Evolutionary conservation across 2,888 invertebrate genomes (phyloP), one percentile per base, ranked within the genome.

Genomic region (Chloroclystis v-ata): DNA sequence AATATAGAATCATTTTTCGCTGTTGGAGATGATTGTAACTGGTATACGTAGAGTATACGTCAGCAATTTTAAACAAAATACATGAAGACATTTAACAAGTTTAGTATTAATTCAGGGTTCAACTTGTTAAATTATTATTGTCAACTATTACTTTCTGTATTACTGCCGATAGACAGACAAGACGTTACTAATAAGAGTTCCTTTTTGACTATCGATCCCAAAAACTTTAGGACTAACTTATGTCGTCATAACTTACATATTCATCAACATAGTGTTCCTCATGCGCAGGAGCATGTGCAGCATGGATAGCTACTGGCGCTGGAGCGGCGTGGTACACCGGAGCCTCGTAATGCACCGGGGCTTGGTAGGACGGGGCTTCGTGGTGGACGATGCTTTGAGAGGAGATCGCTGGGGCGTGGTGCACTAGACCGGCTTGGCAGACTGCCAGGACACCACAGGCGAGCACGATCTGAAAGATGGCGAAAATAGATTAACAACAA

Each of bases 321-420:
- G 35, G 35, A n/a, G 35, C 35, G 10, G 35, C 35, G 44, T 69
- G 64, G 54, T 53, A 53, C 1, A 61, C 64, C 41, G 70, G 67
- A 20, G 69, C 53, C 16, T 73, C 57, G 61, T 83, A 83, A 61
- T 81, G 81, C 6, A 74, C 61, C 0, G 80, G 78, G 0, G 72
- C 70, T 55, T 81, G 80, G 43, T 84, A 80, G 78, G 30, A 75
- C 63, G 44, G 63, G 65, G 61, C 78, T 57, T 82, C 86, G 57
- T 80, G 83, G 46, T 68, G 87, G 43, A 83, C 74, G 48, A 87
- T 81, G 65, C 83, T 84, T 57, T 90, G 90, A 4, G 86, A 81
- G 0, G 88, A 82, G 1, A 89, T 78, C 2, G 89, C 86, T 1
- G 87, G 86, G 0, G 80, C 82, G 44, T 86, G 85, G 56, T 86